phyloP scores from a whole-genome alignment of 37 sponge, comb jelly and placozoan species.

The Corticium candelabrum region DNA sequence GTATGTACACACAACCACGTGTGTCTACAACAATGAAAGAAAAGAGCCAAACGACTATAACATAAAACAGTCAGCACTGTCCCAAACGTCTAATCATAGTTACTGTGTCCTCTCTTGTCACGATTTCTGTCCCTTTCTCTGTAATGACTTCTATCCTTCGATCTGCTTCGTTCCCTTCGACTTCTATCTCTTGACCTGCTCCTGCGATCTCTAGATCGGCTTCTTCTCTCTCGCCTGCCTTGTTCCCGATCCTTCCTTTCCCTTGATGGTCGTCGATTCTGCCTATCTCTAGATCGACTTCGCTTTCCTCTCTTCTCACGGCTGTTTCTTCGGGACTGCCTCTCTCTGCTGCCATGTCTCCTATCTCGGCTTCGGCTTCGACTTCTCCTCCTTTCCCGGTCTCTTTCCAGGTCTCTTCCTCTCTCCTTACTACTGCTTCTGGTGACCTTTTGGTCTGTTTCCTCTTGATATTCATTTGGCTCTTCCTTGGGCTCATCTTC shows the following conservation, averaged over 20 bases:
- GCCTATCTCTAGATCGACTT: constrained; percentile 22
- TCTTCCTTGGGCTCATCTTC: background rate
- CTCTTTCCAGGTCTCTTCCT: constrained; percentile 17
- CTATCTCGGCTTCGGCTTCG: background rate
- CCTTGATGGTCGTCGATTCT: constrained; percentile 12
- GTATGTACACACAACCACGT: no score
- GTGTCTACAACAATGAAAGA: background rate
- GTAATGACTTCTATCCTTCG: no score
- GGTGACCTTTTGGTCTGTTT: background rate
- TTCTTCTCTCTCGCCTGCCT: background rate
- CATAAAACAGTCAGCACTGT: background rate
- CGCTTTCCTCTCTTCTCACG: background rate
- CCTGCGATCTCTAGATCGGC: constrained; percentile 24
- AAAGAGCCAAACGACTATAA: background rate
- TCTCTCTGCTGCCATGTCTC: background rate
- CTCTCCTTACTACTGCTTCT: background rate
- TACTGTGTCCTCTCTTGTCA: no score
- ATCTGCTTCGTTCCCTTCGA: no score
- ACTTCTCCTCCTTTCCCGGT: constrained; percentile 24
- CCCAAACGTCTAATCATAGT: background rate
- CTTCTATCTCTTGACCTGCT: background rate
- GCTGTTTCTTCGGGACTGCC: constrained; percentile 20
- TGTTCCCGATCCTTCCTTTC: constrained; percentile 11
- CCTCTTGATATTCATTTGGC: background rate
- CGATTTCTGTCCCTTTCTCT: no score